A percentile compares a stretch with the other conserved stretches of the same genome.
Evolutionary conservation across 1,140 invertebrate species (phyloP).

Genomic region (Stenopsyche tienmushanensis): DNA sequence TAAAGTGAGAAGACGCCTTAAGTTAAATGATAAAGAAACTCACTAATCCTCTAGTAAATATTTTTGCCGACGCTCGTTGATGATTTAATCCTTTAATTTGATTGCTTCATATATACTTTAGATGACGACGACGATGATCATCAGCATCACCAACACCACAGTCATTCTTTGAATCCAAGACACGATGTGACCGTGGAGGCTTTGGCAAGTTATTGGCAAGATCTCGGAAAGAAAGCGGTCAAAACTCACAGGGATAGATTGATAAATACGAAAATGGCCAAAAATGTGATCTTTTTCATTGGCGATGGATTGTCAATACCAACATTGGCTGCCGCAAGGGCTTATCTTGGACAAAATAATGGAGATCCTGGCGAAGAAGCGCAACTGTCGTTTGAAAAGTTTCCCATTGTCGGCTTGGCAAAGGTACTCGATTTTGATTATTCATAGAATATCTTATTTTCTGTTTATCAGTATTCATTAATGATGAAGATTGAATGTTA

Average conservation of each 20-base stretch:
- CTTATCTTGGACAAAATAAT: slow-evolving; percentile 63
- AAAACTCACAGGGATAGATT: slow-evolving; percentile 54
- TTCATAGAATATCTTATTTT: neutral
- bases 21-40: too few relatives aligned
- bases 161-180: neutral
- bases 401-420: slow-evolving; percentile 70
- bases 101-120: too few relatives aligned
- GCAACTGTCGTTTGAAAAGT: slow-evolving; percentile 72
- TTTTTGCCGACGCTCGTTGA: too few relatives aligned
- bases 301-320: slow-evolving; percentile 81
- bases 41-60: too few relatives aligned
- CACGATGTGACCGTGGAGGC: too few relatives aligned
- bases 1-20: too few relatives aligned
- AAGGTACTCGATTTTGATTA: slow-evolving; percentile 64
- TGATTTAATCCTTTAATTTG: too few relatives aligned
- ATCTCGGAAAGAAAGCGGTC: slow-evolving; percentile 46
- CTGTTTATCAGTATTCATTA: neutral
- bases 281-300: slow-evolving; percentile 76
- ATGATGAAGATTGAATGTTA: too few relatives aligned
- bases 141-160: neutral
- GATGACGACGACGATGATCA: slow-evolving; percentile 13
- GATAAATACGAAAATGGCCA: slow-evolving; percentile 54
- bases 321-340: slow-evolving; percentile 70
- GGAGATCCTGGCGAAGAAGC: slow-evolving; percentile 65
- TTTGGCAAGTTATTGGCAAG: slow-evolving; percentile 47